phyloP scores from a whole-genome alignment of 92 coral and sea anemone genomes.

The Anthopleura xanthogrammica region DNA sequence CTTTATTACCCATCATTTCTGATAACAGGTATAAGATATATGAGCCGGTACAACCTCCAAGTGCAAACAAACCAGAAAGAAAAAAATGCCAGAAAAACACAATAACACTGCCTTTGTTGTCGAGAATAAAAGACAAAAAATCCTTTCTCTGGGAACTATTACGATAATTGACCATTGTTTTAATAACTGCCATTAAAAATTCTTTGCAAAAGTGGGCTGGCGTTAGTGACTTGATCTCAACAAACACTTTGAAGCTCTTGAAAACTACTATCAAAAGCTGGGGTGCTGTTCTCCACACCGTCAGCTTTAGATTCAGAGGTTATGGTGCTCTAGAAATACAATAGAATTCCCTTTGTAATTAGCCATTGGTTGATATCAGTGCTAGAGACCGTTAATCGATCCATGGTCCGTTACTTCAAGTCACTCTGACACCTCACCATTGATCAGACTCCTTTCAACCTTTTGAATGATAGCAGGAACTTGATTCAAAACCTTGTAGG shows the following conservation, averaged over 20 bases:
- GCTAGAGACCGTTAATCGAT: conserved; percentile 31
- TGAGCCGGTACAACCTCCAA: not conserved
- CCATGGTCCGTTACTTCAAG: conserved; percentile 30
- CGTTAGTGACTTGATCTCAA: conserved; percentile 20
- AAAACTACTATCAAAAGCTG: conserved; percentile 8
- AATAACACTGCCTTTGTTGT: conserved; percentile 12
- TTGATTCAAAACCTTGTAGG: conserved; percentile 17
- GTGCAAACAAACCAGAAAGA: not conserved
- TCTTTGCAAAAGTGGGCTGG: conserved; percentile 36
- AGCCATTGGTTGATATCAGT: conserved; percentile 27
- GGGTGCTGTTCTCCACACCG: conserved; percentile 2
- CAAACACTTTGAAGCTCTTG: conserved; percentile 13
- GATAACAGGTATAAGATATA: conserved; percentile 10
- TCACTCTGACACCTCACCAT: conserved; percentile 31
- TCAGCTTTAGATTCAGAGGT: conserved; percentile 8
- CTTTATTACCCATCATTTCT: not conserved
- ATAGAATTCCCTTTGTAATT: conserved; percentile 13
- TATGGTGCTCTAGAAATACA: not conserved
- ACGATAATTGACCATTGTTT: conserved; percentile 68
- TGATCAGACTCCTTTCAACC: conserved; percentile 12
- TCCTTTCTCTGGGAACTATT: conserved; percentile 29
- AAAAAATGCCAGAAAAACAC: not conserved
- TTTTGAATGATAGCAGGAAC: conserved; percentile 34
- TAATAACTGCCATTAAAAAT: conserved; percentile 47
- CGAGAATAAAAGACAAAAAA: conserved; percentile 8